Base-by-base conservation (phyloP, 1,140 invertebrate species). In the Aradophagus sp. region DNA sequence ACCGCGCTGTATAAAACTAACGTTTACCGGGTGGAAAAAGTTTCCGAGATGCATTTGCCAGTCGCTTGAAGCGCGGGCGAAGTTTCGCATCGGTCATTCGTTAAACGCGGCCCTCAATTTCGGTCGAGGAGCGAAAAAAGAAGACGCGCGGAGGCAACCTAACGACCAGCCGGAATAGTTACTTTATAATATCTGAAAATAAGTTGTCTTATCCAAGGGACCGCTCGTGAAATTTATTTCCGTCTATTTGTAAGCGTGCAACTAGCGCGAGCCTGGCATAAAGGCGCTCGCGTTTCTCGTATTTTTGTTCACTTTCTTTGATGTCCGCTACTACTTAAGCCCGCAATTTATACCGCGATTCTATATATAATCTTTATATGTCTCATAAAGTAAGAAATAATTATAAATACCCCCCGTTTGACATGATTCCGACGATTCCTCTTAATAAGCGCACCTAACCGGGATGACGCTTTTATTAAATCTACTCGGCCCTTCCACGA, bases 291-390 rank as follows among this genome's bases (percentile, higher is more conserved):
- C 45, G 23, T 61, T 68, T 47, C 39, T 55, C 65, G 65, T 68
- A 68, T 68, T 68, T 68, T 68, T 68, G 55, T 61, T 68, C 27
- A 61, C 65, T 68, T 61, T 61, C 65, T 68, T 68, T 68, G 65
- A 68, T 68, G 65, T 68, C 42, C 55, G 45, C 39, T 34, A 45
- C 53, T 68, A 68, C 65, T 68, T 68, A 68, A 68, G 47, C 26
- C 41, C 41, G 53, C 65, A 59, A 68, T 68, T 68, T 59, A 68
- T 68, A 59, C 35, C 47, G 47, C 41, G 16, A 45, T 23, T 44
- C 65, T 68, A 68, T 68, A 59, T 59, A 59, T 68, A 68, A 53
- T 59, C 47, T 47, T 68, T 45, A 68, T 68, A n/a, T n/a, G 53
- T 59, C 48, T 19, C 53, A 44, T 45, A 34, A 59, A 47, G 34